phyloP scores from a whole-genome alignment of 1,140 invertebrate species.

The Medauroidea extradentata region DNA sequence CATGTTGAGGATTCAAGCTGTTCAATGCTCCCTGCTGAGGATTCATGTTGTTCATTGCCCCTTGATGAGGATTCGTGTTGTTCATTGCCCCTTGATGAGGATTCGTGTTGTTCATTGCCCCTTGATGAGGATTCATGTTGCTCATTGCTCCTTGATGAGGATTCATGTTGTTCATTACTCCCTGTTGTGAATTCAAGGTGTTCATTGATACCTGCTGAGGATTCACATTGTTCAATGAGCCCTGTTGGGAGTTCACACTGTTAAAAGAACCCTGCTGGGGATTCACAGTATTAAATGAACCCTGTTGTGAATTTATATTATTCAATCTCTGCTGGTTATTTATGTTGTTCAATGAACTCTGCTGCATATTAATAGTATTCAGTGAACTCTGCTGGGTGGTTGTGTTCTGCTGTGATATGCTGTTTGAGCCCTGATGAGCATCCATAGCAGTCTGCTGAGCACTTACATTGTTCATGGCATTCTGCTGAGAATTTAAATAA shows the following conservation, averaged over 20 bases:
- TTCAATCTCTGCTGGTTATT: background rate
- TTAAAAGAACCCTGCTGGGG: no score
- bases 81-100: no score
- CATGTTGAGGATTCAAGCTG: no score
- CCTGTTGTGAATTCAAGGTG: background rate
- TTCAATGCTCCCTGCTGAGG: no score
- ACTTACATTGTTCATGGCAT: background rate
- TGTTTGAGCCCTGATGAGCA: background rate
- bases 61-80: no score
- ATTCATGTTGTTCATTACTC: background rate
- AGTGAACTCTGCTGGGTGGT: background rate
- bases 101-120: no score
- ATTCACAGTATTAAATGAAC: no score
- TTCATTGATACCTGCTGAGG: background rate
- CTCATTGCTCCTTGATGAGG: no score
- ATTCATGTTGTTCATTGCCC: no score
- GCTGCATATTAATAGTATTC: background rate
- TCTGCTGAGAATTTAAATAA: background rate
- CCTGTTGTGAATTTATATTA: no score
- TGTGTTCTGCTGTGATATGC: background rate
- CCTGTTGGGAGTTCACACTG: background rate
- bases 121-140: no score
- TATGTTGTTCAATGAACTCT: background rate
- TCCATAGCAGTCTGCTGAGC: no score
- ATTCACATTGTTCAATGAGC: background rate